Evolutionary conservation across 2,797 vertebrate species (phyloP), one percentile per base, ranked within the genome.

Genomic region (Meriones psammophilus): DNA sequence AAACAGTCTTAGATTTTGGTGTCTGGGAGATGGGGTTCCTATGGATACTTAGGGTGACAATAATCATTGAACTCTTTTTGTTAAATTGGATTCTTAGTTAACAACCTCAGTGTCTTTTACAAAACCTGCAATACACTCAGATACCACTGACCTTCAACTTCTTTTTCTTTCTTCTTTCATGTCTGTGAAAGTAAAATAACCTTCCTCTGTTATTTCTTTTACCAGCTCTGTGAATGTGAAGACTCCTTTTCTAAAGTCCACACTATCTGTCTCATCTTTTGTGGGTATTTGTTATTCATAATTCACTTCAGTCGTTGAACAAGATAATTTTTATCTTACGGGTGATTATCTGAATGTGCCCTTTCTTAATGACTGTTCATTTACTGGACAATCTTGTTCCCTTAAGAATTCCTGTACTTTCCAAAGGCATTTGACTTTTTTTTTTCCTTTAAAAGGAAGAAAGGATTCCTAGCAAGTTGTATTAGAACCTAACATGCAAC

Each of bases 291-390:
- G 13, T 12, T 69, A 46, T 56, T 89, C 30, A n/a, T 79, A 81
- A 85, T 80, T 83, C 66, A 89, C 88, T 77, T 95, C 46, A 88
- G 12, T 87, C 60, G 66, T 89, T 92, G 42, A 91, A 89, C 5
- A 24, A 89, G 79, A 77, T 5, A 56, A 1, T 80, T 94, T 85
- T 88, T n/a, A 87, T 88, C 33, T 91, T 71, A 92, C 79, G 22
- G 8, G 76, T 68, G 8, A 60, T 83, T 77, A 71, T 94, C 78
- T 73, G 62, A 60, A 88, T 69, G 14, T 86, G 18, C 33, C 58
- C 8, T 93, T 76, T 22, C 56, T 91, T 83, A 71, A 60, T 80
- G 81, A 2, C 18, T 36, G 18, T 46, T 42, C 83, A 89, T 89
- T 73, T 81, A 56, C 28, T 81, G 2, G 76, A 15, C 30, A 89